Percentiles rank a stretch among this genome's conserved stretches.
phyloP scores from a whole-genome alignment of 2,888 invertebrate genomes.

The Synanthedon myopaeformis region DNA sequence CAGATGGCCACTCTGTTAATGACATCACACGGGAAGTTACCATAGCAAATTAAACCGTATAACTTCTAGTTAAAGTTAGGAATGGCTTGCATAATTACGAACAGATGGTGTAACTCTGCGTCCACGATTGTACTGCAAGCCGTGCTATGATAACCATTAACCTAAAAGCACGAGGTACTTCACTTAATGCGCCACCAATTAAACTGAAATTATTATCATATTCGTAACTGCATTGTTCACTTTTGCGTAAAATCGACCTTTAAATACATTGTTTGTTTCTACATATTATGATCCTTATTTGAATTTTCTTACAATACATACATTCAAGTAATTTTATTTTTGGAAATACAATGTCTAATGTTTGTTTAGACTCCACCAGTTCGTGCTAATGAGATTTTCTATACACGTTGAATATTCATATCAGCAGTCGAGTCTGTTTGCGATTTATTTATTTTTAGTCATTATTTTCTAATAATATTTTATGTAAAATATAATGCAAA shows the following conservation, averaged over 20 bases:
- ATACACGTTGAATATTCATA: no score
- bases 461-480: no score
- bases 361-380: no score
- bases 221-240: not conserved
- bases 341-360: no score
- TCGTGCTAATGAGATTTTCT: no score
- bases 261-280: not conserved
- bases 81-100: not conserved
- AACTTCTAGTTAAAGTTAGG: not conserved
- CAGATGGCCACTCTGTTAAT: not conserved
- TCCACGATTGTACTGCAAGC: constrained; percentile 2
- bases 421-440: no score
- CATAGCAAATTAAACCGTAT: not conserved
- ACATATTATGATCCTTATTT: no score
- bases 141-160: constrained; percentile 26
- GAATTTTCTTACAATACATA: no score
- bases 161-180: constrained; percentile 31
- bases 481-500: no score
- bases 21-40: not conserved
- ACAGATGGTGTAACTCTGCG: not conserved
- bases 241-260: not conserved
- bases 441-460: no score
- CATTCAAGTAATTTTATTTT: no score
- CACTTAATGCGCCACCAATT: constrained; percentile 28
- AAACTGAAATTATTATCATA: constrained; percentile 16